Conservation (phyloP, 2,797 vertebrate species). For the Galaxias olidus region DNA sequence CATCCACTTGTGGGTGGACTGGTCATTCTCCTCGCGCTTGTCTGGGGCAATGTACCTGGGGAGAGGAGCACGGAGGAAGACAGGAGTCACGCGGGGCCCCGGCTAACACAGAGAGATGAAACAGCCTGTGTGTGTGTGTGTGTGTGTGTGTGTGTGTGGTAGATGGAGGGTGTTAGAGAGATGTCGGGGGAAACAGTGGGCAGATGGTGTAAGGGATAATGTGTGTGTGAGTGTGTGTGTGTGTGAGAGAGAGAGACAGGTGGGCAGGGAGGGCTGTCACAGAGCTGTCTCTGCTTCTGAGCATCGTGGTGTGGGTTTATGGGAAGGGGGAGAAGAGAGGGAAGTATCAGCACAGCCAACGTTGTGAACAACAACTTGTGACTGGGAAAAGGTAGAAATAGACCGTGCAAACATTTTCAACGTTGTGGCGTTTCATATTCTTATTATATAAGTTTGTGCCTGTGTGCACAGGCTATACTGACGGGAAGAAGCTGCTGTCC, state of each 20-base stretch:
- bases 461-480: too few relatives aligned
- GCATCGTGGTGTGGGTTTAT: slow-evolving; percentile 6
- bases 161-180: not conserved
- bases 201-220: not conserved
- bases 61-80: slow-evolving; percentile 4
- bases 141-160: too few relatives aligned
- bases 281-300: slow-evolving; percentile 1
- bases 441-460: too few relatives aligned
- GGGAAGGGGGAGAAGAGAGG: not conserved
- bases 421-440: too few relatives aligned
- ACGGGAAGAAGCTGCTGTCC: too few relatives aligned
- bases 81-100: not conserved
- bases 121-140: not conserved
- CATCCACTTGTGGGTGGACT: slow-evolving; percentile 99
- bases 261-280: slow-evolving; percentile 8
- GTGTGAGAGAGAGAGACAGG: not conserved
- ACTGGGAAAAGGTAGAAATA: not conserved
- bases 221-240: not conserved
- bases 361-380: not conserved
- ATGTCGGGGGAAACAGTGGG: not conserved
- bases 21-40: slow-evolving; percentile 97
- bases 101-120: not conserved
- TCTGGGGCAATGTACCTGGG: slow-evolving; percentile 96
- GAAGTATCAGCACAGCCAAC: not conserved
- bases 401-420: not conserved